Conservation (phyloP, 2,113 vertebrate genomes). For the Chaetops frenatus region DNA sequence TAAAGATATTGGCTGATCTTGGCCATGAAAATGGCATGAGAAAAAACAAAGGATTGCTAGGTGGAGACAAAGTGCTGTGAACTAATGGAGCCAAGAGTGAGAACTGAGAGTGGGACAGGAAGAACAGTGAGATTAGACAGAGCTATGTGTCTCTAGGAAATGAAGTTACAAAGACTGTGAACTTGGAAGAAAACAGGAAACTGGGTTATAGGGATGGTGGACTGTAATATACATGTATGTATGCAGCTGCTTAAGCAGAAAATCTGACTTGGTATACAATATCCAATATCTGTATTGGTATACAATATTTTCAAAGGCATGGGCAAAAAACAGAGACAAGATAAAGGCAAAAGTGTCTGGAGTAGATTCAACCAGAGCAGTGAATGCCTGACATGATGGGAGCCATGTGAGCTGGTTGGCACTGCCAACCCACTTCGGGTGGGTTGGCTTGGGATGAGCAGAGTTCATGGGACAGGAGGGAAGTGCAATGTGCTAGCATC, state of each 20-base stretch:
- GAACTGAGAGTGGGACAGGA: background rate
- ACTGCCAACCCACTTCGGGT: background rate
- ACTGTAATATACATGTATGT: background rate
- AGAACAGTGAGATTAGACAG: background rate
- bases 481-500: background rate
- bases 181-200: background rate
- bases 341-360: background rate
- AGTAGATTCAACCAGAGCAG: background rate
- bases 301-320: background rate
- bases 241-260: background rate
- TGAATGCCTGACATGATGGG: background rate
- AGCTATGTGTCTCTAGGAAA: background rate
- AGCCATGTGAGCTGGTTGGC: background rate
- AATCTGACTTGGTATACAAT: background rate
- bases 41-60: background rate
- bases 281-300: too few relatives aligned
- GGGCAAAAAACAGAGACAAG: background rate
- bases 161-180: background rate
- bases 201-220: background rate
- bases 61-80: conserved; percentile 15
- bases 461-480: background rate
- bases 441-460: background rate
- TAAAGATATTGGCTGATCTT: background rate
- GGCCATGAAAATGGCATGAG: background rate
- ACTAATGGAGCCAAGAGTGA: background rate